Evolutionary conservation across 2,113 vertebrate species (phyloP).

Genomic region (Odontesthes bonariensis): DNA sequence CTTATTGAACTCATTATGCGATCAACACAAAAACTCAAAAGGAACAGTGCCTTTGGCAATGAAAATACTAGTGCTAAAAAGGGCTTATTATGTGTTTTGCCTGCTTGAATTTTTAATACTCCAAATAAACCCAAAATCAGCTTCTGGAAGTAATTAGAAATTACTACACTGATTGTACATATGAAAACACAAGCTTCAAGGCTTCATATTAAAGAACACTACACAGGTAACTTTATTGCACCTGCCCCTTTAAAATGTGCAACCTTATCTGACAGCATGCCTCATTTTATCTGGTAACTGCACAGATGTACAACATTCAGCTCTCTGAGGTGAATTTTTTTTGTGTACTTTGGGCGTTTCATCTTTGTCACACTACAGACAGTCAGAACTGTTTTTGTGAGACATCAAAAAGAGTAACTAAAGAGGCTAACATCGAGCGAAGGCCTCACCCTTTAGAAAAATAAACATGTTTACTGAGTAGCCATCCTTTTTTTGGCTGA

Average conservation of each 20-base stretch:
- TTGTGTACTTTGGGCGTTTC: neutral
- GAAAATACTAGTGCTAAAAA: neutral
- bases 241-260: neutral
- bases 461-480: too few relatives aligned
- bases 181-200: neutral
- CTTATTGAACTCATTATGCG: neutral
- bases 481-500: too few relatives aligned
- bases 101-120: neutral
- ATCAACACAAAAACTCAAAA: neutral
- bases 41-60: neutral
- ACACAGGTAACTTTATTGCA: conserved; percentile 8
- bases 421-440: too few relatives aligned
- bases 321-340: neutral
- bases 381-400: too few relatives aligned
- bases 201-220: neutral
- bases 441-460: too few relatives aligned
- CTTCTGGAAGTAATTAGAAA: neutral
- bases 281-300: neutral
- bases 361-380: neutral
- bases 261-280: neutral
- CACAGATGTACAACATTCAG: neutral
- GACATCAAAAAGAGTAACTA: too few relatives aligned
- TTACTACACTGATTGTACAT: neutral
- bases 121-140: too few relatives aligned
- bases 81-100: neutral